Percentiles rank a stretch among this genome's conserved stretches.
These are phyloP conservation scores for Lepus townsendii DNA, from an alignment of 2,797 vertebrate genomes.

Conservation along the genomic window DNA sequence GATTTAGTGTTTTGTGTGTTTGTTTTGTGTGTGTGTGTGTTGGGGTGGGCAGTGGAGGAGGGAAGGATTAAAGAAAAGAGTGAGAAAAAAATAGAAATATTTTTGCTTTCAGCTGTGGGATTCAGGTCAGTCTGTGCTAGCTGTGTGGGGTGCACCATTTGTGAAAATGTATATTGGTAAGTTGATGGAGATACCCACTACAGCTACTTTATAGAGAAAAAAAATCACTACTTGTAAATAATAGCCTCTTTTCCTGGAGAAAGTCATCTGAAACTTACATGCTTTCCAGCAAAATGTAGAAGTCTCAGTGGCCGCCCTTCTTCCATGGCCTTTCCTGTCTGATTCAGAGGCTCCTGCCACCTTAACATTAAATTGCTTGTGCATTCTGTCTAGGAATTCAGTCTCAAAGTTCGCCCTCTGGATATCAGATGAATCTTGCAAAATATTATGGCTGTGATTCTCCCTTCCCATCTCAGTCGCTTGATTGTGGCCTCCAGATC, in stretches of 20 bases:
- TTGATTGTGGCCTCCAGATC: not conserved
- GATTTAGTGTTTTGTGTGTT: not conserved
- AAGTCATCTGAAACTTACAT: not conserved
- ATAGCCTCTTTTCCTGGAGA: not conserved
- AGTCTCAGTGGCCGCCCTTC: not conserved
- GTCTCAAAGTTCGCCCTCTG: not conserved
- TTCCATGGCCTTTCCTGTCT: not conserved
- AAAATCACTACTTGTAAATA: conserved; percentile 7
- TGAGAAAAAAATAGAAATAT: not conserved
- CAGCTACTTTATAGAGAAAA: conserved; percentile 46
- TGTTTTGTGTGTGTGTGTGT: not conserved
- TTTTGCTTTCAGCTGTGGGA: not conserved
- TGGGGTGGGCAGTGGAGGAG: not conserved
- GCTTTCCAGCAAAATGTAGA: conserved; percentile 18
- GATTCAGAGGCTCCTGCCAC: not conserved
- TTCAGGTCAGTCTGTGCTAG: not conserved
- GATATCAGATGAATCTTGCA: not conserved
- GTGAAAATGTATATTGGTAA: not conserved
- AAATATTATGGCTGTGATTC: not conserved
- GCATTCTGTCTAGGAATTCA: not conserved
- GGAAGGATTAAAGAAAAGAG: not conserved
- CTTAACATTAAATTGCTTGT: not conserved
- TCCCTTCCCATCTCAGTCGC: not conserved
- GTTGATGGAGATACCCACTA: not conserved
- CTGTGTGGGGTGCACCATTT: not conserved